These are phyloP conservation scores for Lithobates sylvaticus DNA, from an alignment of 2,797 vertebrate genomes.

Conservation along the genomic window DNA sequence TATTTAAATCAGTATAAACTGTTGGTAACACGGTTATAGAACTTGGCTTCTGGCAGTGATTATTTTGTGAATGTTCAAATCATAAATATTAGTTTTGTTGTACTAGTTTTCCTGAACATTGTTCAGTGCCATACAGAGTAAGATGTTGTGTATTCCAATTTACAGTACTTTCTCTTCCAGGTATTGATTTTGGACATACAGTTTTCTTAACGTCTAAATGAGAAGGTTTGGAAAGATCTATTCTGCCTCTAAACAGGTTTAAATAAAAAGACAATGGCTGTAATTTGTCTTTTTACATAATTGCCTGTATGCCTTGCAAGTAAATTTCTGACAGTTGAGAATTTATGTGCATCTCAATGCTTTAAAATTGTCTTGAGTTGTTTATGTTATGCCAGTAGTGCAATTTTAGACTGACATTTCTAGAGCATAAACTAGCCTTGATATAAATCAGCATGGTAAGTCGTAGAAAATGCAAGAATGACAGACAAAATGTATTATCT, in stretches of 20 bases:
- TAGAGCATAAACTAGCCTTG: constrained; percentile 49
- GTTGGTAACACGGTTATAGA: background rate
- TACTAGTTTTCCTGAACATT: constrained; percentile 15
- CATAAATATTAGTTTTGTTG: background rate
- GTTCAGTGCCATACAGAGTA: constrained; percentile 11
- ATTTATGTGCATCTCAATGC: constrained; percentile 27
- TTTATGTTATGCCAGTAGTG: constrained; percentile 34
- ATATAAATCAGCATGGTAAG: constrained; percentile 43
- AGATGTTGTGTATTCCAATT: constrained; percentile 25
- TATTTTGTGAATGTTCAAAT: background rate
- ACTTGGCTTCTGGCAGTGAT: background rate
- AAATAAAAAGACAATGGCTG: constrained; percentile 29
- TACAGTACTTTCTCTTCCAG: constrained; percentile 29
- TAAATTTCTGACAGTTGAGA: constrained; percentile 17
- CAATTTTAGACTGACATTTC: constrained; percentile 39
- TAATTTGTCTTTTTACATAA: constrained; percentile 44
- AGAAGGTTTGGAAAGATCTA: constrained; percentile 16
- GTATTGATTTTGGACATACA: constrained; percentile 38
- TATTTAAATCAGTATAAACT: background rate
- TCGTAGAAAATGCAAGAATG: constrained; percentile 44
- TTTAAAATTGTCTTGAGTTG: constrained; percentile 46
- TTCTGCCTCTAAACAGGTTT: constrained; percentile 26
- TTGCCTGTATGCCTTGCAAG: constrained; percentile 19
- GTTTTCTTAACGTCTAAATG: constrained; percentile 36
- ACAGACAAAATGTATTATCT: constrained; percentile 56